Base-by-base conservation (phyloP, 92 coral and sea anemone genomes). In the Epizoanthus ramosus region DNA sequence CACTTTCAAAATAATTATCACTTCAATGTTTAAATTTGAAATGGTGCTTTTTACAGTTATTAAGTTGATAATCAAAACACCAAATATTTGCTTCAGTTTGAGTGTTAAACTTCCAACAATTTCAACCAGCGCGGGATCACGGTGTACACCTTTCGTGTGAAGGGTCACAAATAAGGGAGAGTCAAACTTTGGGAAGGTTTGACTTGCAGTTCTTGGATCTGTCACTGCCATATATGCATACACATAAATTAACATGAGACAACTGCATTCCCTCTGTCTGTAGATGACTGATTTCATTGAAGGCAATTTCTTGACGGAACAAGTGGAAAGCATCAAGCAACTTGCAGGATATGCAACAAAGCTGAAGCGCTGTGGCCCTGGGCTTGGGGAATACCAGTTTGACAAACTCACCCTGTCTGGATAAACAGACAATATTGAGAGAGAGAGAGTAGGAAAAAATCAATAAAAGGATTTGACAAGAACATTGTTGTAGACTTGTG, bases 311-410 rank as follows among this genome's bases (percentile, higher is more conserved):
- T 89, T 93, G 83, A 65, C 64, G 10, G 95, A 93, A 84, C 93
- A 89, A 90, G 95, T 93, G 68, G 89, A 93, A 41, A 89, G 90
- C 87, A 93, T 93, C 87, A 89, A 93, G 92, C 87, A 91, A 83
- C 66, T 91, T 13, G 69, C 90, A 10, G 91, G 84, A 5, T 73
- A 79, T 71, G 41, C 79, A 67, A 60, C 93, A 67, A 87, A 86
- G 72, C 89, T 93, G 64, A 92, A 89, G 87, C 93, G 92, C 50
- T 90, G 88, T 67, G 98, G 98, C 50, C 71, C 91, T 24, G 98
- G 95, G 31, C 86, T 93, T 60, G 95, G 95, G 82, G 98, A 89
- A 89, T 87, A 74, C 76, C 97, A 87, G 87, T 89, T 90, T 91
- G 95, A 95, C 63, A 91, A 89, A 66, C 85, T 84, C 21, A 91